Evolutionary conservation across 2,797 vertebrate species (phyloP), one percentile per base, ranked within the genome.

Genomic region (Malacoraja senta): DNA sequence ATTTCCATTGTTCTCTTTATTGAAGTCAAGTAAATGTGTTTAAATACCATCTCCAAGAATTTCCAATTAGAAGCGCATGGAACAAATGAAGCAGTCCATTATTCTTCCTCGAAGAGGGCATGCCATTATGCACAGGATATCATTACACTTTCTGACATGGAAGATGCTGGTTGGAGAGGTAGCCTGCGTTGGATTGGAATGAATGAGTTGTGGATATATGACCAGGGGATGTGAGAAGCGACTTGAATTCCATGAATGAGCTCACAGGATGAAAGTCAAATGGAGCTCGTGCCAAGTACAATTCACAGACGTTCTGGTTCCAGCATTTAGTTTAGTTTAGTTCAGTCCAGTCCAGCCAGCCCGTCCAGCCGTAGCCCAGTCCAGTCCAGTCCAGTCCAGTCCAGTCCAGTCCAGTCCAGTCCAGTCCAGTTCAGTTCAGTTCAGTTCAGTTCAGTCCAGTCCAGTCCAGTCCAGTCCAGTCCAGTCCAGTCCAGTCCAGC

Each of bases 1-100:
- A 93, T 91, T 94, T 93, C 94, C 94, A 94, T 93, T 95, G 93
- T 95, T 95, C 95, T 94, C 61, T 93, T 90, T 94, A 92, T 72
- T 76, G 68, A 92, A 92, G 68, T 71, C 90, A 53, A 91, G 90
- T 74, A 76, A 92, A 92, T 76, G 90, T 44, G 26, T 92, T 92
- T 76, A 76, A 92, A 92, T n/a, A 38, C 29, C 38, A 92, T 92
- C 53, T 76, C 90, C 76, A n/a, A 72, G 35, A 92, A 58, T 76
- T 92, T 92, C 71, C 71, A 76, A 92, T 92, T 92, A 44, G 53
- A 92, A 92, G 90, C 90, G n/a, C 19, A 88, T 88, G 84, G 35
- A 29, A 61, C 81, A 83, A 58, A 83, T 83, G 44, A 83, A 86
- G 61, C 63, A 29, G 83, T 32, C 29, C 83, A 88, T 88, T 88